Conservation (phyloP, 2,113 vertebrate species). For the Asarcornis scutulata region DNA sequence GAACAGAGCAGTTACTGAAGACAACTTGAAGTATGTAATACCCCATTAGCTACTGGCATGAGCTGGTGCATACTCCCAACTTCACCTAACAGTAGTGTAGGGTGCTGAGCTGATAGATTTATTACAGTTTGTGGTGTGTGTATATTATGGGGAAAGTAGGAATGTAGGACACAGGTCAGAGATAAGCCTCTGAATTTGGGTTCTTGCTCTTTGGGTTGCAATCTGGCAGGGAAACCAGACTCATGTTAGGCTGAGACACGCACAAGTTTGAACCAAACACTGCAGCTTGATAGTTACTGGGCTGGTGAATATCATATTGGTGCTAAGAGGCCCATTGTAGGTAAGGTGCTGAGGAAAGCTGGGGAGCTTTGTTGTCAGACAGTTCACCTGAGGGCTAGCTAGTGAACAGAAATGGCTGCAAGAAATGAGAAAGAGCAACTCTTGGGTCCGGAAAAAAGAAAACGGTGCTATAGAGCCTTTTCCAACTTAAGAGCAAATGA, state of each 20-base stretch:
- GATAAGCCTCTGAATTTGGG: neutral
- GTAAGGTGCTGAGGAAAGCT: neutral
- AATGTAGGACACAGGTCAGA: neutral
- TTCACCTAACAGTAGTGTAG: neutral
- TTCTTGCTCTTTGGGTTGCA: neutral
- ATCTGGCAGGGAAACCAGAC: neutral
- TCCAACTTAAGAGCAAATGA: too few species aligned
- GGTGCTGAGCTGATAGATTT: neutral
- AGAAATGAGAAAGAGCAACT: neutral
- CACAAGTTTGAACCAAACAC: neutral
- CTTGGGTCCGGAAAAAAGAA: too few species aligned
- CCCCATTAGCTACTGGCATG: neutral
- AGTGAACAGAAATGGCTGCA: neutral
- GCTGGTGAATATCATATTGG: neutral
- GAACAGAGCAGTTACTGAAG: neutral
- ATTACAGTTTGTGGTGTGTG: neutral
- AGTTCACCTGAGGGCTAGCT: neutral
- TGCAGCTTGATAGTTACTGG: accelerated
- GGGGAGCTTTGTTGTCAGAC: neutral
- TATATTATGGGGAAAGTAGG: accelerated
- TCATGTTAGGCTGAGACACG: accelerated
- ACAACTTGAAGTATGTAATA: neutral
- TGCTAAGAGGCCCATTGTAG: neutral
- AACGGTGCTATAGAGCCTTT: neutral
- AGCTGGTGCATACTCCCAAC: neutral